Conservation (phyloP, 2,113 vertebrate species). For the Dipodomys stephensi region DNA sequence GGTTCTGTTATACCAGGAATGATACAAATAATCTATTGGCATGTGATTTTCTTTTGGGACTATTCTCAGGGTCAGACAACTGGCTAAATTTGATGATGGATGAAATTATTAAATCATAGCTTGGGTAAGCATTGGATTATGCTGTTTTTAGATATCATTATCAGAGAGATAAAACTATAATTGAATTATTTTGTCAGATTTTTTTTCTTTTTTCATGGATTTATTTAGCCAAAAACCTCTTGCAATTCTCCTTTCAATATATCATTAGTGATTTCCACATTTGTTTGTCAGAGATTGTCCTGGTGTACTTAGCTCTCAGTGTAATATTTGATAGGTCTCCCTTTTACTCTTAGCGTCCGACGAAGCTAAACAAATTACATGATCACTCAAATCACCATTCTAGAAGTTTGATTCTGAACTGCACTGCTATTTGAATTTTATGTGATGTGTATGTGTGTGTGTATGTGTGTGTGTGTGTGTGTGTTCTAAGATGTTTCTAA, state of each 20-base stretch:
- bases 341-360: background rate
- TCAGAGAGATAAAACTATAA: conserved; percentile 39
- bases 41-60: conserved; percentile 47
- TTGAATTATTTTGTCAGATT: conserved; percentile 43
- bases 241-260: background rate
- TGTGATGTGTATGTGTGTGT: background rate
- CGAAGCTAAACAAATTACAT: background rate
- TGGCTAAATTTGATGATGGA: conserved; percentile 55
- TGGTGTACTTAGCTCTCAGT: background rate
- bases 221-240: background rate
- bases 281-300: background rate
- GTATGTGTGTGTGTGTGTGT: background rate
- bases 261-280: background rate
- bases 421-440: conserved; percentile 29
- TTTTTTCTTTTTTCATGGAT: background rate
- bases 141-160: conserved; percentile 63
- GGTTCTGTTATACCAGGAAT: background rate
- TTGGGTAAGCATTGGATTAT: conserved; percentile 1
- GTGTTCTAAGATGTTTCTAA: conserved; percentile 55
- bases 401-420: background rate
- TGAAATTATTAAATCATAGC: conserved; percentile 54
- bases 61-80: conserved; percentile 55
- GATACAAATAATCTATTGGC: conserved; percentile 51
- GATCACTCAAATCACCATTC: background rate
- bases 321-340: background rate